These are phyloP conservation scores for Trematomus loennbergii DNA, from an alignment of 2,113 vertebrate species.

Conservation along the genomic window DNA sequence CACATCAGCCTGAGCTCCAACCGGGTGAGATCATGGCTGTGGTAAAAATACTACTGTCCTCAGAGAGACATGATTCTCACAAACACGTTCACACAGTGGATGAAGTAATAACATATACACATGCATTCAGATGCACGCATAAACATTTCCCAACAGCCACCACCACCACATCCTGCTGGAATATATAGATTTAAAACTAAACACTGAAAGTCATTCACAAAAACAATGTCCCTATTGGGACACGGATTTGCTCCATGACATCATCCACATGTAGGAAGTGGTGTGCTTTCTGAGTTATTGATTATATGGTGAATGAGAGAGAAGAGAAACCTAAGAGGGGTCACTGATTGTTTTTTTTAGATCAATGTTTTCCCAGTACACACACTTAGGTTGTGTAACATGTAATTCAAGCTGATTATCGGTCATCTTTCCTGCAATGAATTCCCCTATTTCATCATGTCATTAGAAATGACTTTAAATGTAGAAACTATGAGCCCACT, in stretches of 20 bases:
- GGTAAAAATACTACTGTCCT: conserved; percentile 70
- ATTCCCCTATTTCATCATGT: not conserved
- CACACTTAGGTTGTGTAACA: conserved; percentile 17
- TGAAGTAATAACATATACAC: conserved; percentile 25
- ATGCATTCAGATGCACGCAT: not conserved
- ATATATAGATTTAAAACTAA: conserved; percentile 45
- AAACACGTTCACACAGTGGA: conserved; percentile 66
- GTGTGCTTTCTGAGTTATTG: conserved; percentile 33
- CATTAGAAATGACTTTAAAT: not conserved
- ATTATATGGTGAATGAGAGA: conserved; percentile 49
- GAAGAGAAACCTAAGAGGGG: conserved; percentile 45
- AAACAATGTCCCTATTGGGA: conserved; percentile 57
- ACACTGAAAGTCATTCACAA: conserved; percentile 27
- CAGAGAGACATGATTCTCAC: conserved; percentile 70
- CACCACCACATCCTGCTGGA: conserved; percentile 25
- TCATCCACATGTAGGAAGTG: conserved; percentile 51
- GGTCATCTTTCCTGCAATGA: not conserved
- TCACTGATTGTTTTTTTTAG: conserved; percentile 38
- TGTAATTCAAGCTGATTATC: conserved; percentile 28
- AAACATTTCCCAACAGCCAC: conserved; percentile 24
- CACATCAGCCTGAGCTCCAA: conserved; percentile 64
- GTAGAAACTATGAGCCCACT: conserved; percentile 13
- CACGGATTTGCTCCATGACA: conserved; percentile 29
- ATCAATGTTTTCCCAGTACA: conserved; percentile 36
- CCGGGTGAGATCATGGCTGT: conserved; percentile 74